Base-by-base conservation (phyloP, 2,797 vertebrate species). In the Tolypeutes matacus region DNA sequence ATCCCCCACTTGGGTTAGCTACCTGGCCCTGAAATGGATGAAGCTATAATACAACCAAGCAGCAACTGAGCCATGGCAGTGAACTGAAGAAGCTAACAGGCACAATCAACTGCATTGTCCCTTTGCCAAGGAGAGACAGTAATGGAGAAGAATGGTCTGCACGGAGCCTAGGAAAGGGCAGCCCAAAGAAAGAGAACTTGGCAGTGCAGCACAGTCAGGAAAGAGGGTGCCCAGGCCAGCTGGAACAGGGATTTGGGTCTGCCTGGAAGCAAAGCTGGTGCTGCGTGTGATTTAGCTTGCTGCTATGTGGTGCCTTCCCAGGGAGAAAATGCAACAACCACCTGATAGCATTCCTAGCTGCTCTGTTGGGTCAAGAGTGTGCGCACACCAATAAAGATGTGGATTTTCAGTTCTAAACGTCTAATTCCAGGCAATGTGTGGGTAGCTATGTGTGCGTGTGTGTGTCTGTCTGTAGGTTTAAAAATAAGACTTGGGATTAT, bases 401-500 rank as follows among this genome's bases (percentile, higher is more conserved):
- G 88, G 70, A 64, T 34, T 64, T 53, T 34, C n/a, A 46, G 21
- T n/a, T 46, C 20, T 34, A 51, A n/a, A 76, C 18, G 39, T 81
- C 70, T 83, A 78, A 91, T 31, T 73, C n/a, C 29, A 53, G 69
- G 75, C 15, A 8, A 5, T 42, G 27, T 62, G 17, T n/a, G 17
- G 18, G 17, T 23, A 36, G 11, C 8, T 29, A 12, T 53, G 13
- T 64, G n/a, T 18, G n/a, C 36, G 34, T 56, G 56, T 27, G 29
- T n/a, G 11, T 46, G 7, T 65, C 23, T 76, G 15, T 27, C 21
- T 42, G 14, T 78, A 46, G 25, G 27, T 78, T 51, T 62, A 78
- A 69, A 94, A 93, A 72, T 20, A 80, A 85, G 20, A 85, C n/a
- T 83, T 92, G 51, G 80, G 73, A 72, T 87, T 34, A 72, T 20